Evolutionary conservation across 1,140 invertebrate genomes (phyloP), one percentile per base, ranked within the genome.

Genomic region (Dendroctonus ponderosae): DNA sequence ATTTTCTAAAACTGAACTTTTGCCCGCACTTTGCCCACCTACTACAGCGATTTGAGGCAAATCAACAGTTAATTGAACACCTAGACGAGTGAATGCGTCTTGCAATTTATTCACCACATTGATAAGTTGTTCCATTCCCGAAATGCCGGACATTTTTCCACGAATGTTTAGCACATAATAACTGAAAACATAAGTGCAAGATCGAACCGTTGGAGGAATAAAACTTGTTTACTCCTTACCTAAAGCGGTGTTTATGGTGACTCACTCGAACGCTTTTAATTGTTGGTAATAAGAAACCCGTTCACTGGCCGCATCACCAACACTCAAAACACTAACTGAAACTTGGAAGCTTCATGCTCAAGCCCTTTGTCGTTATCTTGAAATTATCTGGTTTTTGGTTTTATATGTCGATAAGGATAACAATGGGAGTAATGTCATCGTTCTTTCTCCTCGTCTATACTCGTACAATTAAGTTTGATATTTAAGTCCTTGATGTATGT

Each of bases 41-140:
- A 99, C 96, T 52, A 99, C 97, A 51, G 97, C 97, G 76, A 99
- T 99, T 84, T 99, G 97, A 69, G 97, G 97, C 76, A 99, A 85
- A 87, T 99, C 97, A 75, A 99, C 85, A 78, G 96, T 93, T 87
- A 99, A 93, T 76, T 94, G 91, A 70, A 98, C 94, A 54, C 96
- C 97, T 71, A 99, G 84, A 75, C 96, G 92, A 66, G 96, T 94
- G 84, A 99, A 99, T 61, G 97, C 97, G 94, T 99, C 97, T 86
- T 99, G 96, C 67, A 99, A 86, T 83, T 93, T 96, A 85, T 99
- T 99, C 74, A 99, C 95, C 78, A 98, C 96, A 68, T 94, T 94
- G 81, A 99, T 99, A 79, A 99, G 89, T 80, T 92, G 89, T 84
- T 98, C 96, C 95, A 99, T 97, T 79, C 93, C 94, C 78, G 86